Evolutionary conservation across 2,113 vertebrate genomes (phyloP).

Genomic region (Nothocercus nigrocapillus): DNA sequence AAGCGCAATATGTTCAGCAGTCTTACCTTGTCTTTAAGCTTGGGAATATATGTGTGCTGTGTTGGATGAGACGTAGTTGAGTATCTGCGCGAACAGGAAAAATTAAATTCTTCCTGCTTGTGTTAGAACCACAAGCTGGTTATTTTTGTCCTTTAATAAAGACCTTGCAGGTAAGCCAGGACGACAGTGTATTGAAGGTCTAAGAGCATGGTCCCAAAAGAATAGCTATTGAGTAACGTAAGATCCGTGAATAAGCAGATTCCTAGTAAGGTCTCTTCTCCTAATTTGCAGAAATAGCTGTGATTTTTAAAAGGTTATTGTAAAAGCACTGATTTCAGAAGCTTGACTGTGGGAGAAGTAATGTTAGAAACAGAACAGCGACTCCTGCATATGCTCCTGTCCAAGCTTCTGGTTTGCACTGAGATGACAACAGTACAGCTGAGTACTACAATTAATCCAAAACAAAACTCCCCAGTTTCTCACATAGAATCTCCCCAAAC

Average conservation of each 20-base stretch:
- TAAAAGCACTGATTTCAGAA: background rate
- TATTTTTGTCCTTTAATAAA: slow-evolving; percentile 43
- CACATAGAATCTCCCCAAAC: background rate
- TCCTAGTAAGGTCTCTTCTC: background rate
- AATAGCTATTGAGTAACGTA: background rate
- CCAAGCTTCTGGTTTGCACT: background rate
- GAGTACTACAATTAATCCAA: background rate
- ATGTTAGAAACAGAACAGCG: background rate
- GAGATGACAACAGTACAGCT: background rate
- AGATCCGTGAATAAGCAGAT: background rate
- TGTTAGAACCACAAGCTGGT: slow-evolving; percentile 40
- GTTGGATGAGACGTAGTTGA: slow-evolving; percentile 28
- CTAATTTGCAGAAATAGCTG: background rate
- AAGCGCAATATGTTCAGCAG: background rate
- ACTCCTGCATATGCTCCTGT: background rate
- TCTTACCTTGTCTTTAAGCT: background rate
- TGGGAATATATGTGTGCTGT: slow-evolving; percentile 6
- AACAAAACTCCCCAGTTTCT: background rate
- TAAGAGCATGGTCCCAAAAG: background rate
- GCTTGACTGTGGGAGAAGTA: background rate
- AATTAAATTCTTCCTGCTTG: slow-evolving; percentile 16
- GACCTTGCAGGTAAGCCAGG: background rate
- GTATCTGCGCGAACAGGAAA: slow-evolving; percentile 16
- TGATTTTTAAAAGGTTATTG: background rate
- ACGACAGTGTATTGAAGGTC: background rate